A percentile compares a stretch with the other conserved stretches of the same genome.
Evolutionary conservation across 2,888 invertebrate species (phyloP).

Genomic region (Andricus quercusramuli): DNA sequence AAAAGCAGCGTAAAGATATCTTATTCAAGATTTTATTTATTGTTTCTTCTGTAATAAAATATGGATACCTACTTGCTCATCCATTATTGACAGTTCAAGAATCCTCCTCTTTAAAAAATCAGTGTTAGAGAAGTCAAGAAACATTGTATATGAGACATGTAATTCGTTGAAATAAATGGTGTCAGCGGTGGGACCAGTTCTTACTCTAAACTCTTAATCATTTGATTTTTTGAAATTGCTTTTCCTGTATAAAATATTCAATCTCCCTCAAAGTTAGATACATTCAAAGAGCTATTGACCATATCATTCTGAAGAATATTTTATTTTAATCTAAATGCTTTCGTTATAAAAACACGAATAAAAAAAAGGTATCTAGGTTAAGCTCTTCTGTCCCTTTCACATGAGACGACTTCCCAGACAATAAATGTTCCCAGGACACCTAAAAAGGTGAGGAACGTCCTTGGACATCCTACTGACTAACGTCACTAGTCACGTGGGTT

Average conservation of each 20-base stretch:
- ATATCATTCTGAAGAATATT: not conserved
- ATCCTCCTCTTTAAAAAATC: too few relatives aligned
- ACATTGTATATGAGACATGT: too few relatives aligned
- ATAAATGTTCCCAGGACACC: constrained; percentile 15
- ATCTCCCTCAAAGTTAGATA: too few relatives aligned
- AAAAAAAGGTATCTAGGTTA: not conserved
- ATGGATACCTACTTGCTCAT: too few relatives aligned
- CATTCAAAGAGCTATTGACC: not conserved
- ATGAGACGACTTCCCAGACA: not conserved
- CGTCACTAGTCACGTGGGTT: constrained; percentile 37
- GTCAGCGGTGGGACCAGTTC: not conserved
- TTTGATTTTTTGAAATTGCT: not conserved
- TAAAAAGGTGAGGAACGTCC: constrained; percentile 13
- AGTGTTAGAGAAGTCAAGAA: too few relatives aligned
- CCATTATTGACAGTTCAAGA: too few relatives aligned
- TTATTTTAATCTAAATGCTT: not conserved
- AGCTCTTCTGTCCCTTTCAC: not conserved
- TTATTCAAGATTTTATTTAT: too few relatives aligned
- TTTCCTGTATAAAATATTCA: not conserved
- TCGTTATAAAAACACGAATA: not conserved
- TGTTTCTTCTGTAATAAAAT: too few relatives aligned
- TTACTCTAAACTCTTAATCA: not conserved
- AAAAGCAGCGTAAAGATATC: too few relatives aligned
- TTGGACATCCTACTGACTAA: constrained; percentile 22
- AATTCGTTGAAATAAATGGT: not conserved